These are phyloP conservation scores for Mayetiola destructor DNA, from an alignment of 2,888 invertebrate genomes.

Conservation along the genomic window DNA sequence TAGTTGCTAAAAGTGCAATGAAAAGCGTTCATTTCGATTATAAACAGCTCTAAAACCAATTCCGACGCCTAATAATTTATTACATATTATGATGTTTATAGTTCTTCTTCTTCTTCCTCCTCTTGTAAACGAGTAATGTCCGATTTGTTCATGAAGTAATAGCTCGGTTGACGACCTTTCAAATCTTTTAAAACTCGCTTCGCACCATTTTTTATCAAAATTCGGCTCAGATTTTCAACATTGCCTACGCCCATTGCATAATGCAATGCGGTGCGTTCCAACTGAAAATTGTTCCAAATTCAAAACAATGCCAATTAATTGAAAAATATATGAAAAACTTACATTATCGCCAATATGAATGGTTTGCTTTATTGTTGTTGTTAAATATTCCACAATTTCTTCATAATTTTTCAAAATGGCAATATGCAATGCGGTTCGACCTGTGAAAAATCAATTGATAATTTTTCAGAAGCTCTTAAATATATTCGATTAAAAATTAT, in stretches of 20 bases:
- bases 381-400: constrained; percentile 64
- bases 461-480: not conserved
- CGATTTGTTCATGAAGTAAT: constrained; percentile 85
- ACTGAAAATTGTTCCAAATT: constrained; percentile 36
- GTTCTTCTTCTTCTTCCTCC: constrained; percentile 15
- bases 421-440: constrained; percentile 69
- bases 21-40: no score
- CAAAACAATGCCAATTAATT: not conserved
- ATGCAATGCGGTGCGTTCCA: constrained; percentile 76
- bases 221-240: constrained; percentile 64
- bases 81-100: no score
- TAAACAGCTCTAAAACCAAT: no score
- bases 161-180: constrained; percentile 76
- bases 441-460: constrained; percentile 24
- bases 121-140: constrained; percentile 73
- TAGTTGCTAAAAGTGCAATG: no score
- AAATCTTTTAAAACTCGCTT: constrained; percentile 72
- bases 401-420: constrained; percentile 73
- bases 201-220: constrained; percentile 70
- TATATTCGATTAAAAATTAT: not conserved
- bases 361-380: constrained; percentile 55
- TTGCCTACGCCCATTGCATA: constrained; percentile 82
- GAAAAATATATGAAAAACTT: constrained; percentile 29
- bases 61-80: no score
- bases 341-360: constrained; percentile 74